Evolutionary conservation across 2,113 vertebrate species (phyloP), one percentile per base, ranked within the genome.

Genomic region (Hyperopisus bebe): DNA sequence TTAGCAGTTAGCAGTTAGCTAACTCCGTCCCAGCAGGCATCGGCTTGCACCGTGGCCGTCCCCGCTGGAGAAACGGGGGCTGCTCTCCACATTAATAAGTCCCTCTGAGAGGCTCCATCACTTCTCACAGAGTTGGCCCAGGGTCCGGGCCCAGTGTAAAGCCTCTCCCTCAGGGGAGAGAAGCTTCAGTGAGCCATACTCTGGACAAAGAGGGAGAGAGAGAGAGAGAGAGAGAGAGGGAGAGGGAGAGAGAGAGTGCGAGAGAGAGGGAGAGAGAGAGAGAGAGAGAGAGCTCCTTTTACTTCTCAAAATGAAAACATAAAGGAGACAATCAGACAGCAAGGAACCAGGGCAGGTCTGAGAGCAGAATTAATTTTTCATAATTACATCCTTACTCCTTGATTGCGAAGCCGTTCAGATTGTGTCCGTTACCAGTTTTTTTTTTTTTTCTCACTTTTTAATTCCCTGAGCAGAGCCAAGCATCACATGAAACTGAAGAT

Each of bases 1-100:
- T 84, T 84, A 84, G 82, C 82, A 84, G 82, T 84, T 84, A 84
- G 82, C 82, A 84, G 39, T 47, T 84, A 46, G 82, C 82, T 84
- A 84, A 46, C 82, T 47, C 42, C 4, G 44, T 84, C 82, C 82
- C 82, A 47, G 39, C 39, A 47, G 82, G 39, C 42, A 44, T 84
- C 82, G 15, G 82, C 82, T 84, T 80, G 35, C 74, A 46, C 82
- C 82, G 11, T 5, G n/a, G 24, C 44, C 44, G 5, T 84, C 82
- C 82, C 17, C 44, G 10, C 82, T 84, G 82, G 82, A 84, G 82
- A n/a, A 84, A 1, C 7, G 82, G 39, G 42, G 39, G 82, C 82
- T 46, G 82, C 82, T 84, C 42, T 84, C 44, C 82, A 46, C 82
- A 84, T 84, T 84, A 84, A 84, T 84, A 47, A 84, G 82, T 84